Evolutionary conservation across 1,140 invertebrate species (phyloP), one percentile per base, ranked within the genome.

Genomic region (Trachymyrmex septentrionalis): DNA sequence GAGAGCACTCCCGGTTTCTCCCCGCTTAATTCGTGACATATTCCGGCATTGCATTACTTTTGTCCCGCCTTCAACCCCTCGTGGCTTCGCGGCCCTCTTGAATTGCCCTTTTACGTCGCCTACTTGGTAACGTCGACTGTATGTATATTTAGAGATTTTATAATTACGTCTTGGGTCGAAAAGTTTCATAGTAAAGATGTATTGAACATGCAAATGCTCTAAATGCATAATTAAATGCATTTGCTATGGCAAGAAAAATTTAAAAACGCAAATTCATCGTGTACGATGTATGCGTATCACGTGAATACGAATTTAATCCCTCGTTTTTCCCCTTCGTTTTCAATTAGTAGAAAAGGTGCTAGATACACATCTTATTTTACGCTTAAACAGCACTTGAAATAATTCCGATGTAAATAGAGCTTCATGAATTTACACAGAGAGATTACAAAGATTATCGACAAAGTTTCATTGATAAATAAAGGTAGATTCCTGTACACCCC

Each of bases 11-110:
- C 77, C 87, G 84, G 84, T 92, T 90, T 93, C 92, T 95, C 86
- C 90, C 89, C 87, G 87, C 86, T 90, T 88, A 95, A 95, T 95
- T 95, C 94, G 91, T 94, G 93, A 95, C 95, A 95, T 94, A 95
- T 95, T 95, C 94, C 92, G 92, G 93, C 91, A 92, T 93, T 93
- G 93, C 88, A 80, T 89, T 91, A 86, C 88, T 91, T 92, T 92
- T 89, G 91, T 91, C 91, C 90, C 91, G 86, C 85, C 90, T 87
- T 87, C 93, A 77, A 59, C 81, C 80, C 88, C 81, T 90, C 89
- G 71, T 81, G 88, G 75, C 75, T 90, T 87, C 82, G 57, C 30
- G 55, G 59, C 67, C 77, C 64, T 55, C 61, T 59, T 80, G 85
- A 87, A 89, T 89, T 87, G 88, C 85, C 88, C 87, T 90, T 90